Evolutionary conservation across 2,888 invertebrate genomes (phyloP).

Genomic region (Autographa gamma): DNA sequence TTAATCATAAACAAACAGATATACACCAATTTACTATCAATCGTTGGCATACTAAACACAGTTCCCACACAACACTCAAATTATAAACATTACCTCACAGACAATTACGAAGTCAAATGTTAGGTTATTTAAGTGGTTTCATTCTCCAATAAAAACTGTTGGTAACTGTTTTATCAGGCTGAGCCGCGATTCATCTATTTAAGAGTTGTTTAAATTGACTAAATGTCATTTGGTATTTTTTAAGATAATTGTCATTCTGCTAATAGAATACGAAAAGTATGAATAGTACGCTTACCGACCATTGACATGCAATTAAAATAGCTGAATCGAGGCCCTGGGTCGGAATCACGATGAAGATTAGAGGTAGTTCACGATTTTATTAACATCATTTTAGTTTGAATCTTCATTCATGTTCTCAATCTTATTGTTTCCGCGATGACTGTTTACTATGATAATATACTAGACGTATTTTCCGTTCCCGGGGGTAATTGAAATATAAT

Average conservation of each 20-base stretch:
- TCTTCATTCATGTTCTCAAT: constrained; percentile 42
- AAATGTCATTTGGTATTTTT: no score
- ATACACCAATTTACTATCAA: not conserved
- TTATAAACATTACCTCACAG: constrained; percentile 41
- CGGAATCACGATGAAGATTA: constrained; percentile 44
- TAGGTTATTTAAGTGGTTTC: constrained; percentile 43
- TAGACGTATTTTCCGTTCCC: no score
- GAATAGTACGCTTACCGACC: no score
- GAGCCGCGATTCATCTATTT: no score
- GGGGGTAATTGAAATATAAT: no score
- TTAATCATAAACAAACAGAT: not conserved
- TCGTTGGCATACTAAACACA: constrained; percentile 19
- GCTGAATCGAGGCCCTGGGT: constrained; percentile 13
- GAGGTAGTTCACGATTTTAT: constrained; percentile 53
- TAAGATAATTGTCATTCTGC: no score
- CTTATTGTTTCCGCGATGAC: constrained; percentile 39
- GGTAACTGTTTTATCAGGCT: constrained; percentile 33
- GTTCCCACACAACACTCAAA: constrained; percentile 54
- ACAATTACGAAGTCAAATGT: constrained; percentile 47
- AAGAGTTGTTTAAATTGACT: no score
- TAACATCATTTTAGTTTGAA: constrained; percentile 31
- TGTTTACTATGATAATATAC: constrained; percentile 7
- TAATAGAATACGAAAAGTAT: no score
- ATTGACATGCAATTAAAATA: no score
- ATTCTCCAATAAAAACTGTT: constrained; percentile 45